Evolutionary conservation across 2,797 vertebrate species (phyloP), one percentile per base, ranked within the genome.

Genomic region (Pelobates cultripes): DNA sequence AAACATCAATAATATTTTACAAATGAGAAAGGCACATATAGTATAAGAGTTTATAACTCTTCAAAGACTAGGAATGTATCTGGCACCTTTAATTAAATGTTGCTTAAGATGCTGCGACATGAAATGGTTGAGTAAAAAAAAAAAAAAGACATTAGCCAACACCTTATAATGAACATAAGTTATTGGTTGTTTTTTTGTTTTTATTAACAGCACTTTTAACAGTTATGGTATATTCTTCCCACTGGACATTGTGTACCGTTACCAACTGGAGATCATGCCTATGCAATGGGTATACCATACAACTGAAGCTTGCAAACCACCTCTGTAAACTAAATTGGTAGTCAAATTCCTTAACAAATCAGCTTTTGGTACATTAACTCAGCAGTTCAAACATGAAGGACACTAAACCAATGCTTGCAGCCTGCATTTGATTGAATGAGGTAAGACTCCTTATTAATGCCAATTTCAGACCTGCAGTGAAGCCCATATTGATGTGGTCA

Each of bases 121-220:
- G 61, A 64, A 64, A 12, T 28, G 17, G 7, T 28, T 7, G n/a
- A 7, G n/a, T 17, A 40, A 64, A 68, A 12, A 13, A 64, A 64
- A 73, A 43, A 2, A 78, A 66, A 53, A 82, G 10, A n/a, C 28
- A 83, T 51, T 17, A 71, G 17, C 43, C 44, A 66, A 43, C 7
- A 41, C 57, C 43, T 76, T 63, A 70, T 76, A 76, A 72, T 67
- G n/a, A 76, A 72, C 71, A 70, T 70, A 76, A 83, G 53, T 79
- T 83, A 82, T 60, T 44, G 60, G 28, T 17, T 47, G 1, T 47
- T 47, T 5, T 47, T 28, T 47, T 47, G 1, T 47, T 78, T 78
- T 84, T 83, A 83, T 75, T 84, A 72, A 74, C 75, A 75, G 72
- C 68, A 78, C 71, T 70, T 63, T 63, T 51, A 75, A 79, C 77